phyloP scores from a whole-genome alignment of 2,888 invertebrate species.

The Serrognathus titanus region DNA sequence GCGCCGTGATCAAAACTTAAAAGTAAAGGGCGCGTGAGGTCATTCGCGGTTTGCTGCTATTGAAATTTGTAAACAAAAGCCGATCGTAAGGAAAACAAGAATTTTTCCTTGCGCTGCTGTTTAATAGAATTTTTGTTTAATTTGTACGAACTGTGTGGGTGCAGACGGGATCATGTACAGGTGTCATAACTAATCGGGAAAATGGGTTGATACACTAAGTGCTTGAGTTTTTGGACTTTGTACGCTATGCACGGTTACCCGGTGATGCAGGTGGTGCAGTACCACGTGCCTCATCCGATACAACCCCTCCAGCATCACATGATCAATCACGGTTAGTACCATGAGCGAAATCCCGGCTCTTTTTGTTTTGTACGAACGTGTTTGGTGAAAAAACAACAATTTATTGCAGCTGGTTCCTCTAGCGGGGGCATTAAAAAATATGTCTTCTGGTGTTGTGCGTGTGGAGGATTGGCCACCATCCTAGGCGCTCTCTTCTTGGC shows the following conservation, averaged over 20 bases:
- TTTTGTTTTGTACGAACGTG: too few species aligned
- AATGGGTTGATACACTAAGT: slow-evolving; percentile 1
- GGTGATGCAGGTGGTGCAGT: slow-evolving; percentile 65
- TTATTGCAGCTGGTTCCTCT: slow-evolving; percentile 47
- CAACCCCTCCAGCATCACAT: slow-evolving; percentile 38
- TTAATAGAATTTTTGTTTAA: too few species aligned
- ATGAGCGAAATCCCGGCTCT: not conserved
- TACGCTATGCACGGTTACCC: slow-evolving; percentile 59
- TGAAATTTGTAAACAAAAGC: too few species aligned
- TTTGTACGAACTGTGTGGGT: too few species aligned
- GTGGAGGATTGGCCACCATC: slow-evolving; percentile 73
- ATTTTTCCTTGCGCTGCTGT: too few species aligned
- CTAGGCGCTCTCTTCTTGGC: slow-evolving; percentile 75
- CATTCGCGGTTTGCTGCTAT: too few species aligned
- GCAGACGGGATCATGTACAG: too few species aligned
- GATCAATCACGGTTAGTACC: slow-evolving; percentile 33
- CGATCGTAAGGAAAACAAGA: too few species aligned
- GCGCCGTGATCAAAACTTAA: too few species aligned
- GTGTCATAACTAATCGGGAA: not conserved
- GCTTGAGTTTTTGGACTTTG: slow-evolving; percentile 1
- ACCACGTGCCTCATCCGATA: slow-evolving; percentile 55
- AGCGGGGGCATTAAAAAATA: slow-evolving; percentile 66
- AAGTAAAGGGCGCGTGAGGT: too few species aligned
- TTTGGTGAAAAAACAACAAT: not conserved
- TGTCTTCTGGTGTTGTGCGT: slow-evolving; percentile 79